Evolutionary conservation across 2,113 vertebrate genomes (phyloP), one percentile per base, ranked within the genome.

Genomic region (Thermophis baileyi): DNA sequence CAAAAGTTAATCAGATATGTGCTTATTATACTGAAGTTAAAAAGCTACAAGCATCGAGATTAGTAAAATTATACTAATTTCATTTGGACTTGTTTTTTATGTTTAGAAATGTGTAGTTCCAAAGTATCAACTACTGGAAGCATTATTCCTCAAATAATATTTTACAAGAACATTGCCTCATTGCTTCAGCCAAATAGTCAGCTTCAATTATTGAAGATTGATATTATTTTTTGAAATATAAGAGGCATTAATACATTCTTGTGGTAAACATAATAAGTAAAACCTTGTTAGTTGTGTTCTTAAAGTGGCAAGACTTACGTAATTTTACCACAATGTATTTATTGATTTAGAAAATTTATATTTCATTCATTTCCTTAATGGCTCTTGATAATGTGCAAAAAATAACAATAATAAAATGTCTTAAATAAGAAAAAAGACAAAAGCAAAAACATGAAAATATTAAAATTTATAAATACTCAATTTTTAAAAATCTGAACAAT

Each of bases 1-100:
- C 44, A 89, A 85, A 89, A 57, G 51, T 51, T 46, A 10, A 85
- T 85, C 25, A 50, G 51, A 20, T 53, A 85, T 49, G 14, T 53
- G 49, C 40, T 55, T n/a, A 85, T 92, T 89, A 85, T 69, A 85
- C 47, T 35, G 16, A 85, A 47, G 27, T 20, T 22, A 47, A 89
- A 85, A 49, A 49, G 30, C 44, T 53, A 85, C 88, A 85, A 22
- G 46, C 63, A 85, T 63, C 69, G 87, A 25, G 46, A 89, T 89
- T 92, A 92, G 92, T 46, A 92, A 92, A 81, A 46, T 92, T 35
- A 25, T 55, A 49, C 47, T 85, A 55, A 85, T 92, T 89, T 89
- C 88, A 92, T 92, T 89, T 92, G 88, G 85, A 46, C 40, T 47
- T 92, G 69, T 92, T 92, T 18, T n/a, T 81, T 24, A 18, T 54